Evolutionary conservation across 2,113 vertebrate genomes (phyloP), one percentile per base, ranked within the genome.

Genomic region (Mugil cephalus): DNA sequence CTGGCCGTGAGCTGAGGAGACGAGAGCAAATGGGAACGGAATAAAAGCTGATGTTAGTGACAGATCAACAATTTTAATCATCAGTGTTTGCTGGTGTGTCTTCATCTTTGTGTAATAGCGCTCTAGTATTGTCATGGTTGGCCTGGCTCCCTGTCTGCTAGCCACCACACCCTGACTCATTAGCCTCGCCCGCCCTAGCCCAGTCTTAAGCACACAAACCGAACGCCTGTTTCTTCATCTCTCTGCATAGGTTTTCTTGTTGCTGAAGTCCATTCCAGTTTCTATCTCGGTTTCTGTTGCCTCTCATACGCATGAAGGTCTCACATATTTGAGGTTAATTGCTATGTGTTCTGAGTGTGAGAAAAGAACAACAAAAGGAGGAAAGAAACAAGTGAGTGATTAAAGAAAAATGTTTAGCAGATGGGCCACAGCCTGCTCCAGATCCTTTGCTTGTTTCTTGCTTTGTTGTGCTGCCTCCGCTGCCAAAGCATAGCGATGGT

Each of bases 351-450:
- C 68, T 72, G 42, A 86, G 80, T 83, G 87, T 86, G 84, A 91
- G 81, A 79, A 85, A 70, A 73, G 84, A 83, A 86, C 87, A 88
- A 90, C 87, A 89, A 89, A 87, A 91, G 75, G 74, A 82, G 71
- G 75, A 84, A 74, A 85, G 87, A 82, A 92, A 93, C 88, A 92
- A 90, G 84, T 38, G 70, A 86, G 88, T 86, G 89, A 93, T 94
- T 93, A 93, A 83, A 80, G 74, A 85, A 84, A 94, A 89, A 94
- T 93, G 91, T 90, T 83, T 82, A 92, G 86, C 93, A 94, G 91
- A 94, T 94, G 94, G 88, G 86, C 75, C 52, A 39, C 82, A 83
- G 87, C 66, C 43, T 45, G 47, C 76, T 90, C 87, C 83, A 85
- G 87, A 89, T 87, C 86, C 79, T 69, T 75, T 8, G 55, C 43